Percentiles rank a stretch among this genome's conserved stretches.
These are phyloP conservation scores for Trachemys scripta DNA, from an alignment of 2,113 vertebrate genomes.

Conservation along the genomic window DNA sequence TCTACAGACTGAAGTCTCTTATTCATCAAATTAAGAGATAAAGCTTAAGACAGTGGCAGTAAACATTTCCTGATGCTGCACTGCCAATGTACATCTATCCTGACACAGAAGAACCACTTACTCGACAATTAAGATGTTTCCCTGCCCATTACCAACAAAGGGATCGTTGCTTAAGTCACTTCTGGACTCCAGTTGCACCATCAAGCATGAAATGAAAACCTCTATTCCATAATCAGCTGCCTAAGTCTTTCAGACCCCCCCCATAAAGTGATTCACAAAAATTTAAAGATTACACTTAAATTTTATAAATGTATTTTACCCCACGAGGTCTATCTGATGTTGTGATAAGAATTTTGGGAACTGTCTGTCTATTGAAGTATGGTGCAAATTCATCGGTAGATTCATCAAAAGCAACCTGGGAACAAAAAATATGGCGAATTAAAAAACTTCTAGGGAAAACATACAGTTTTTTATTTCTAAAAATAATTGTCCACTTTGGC, in stretches of 20 bases:
- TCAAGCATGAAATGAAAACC: not conserved
- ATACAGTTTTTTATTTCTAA: not conserved
- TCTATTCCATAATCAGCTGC: not conserved
- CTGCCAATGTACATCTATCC: no score
- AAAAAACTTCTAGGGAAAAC: not conserved
- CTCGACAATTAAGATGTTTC: not conserved
- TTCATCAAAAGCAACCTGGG: slow-evolving; percentile 94
- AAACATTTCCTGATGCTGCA: not conserved
- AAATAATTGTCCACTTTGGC: not conserved
- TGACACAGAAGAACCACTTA: not conserved
- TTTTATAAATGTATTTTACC: slow-evolving; percentile 77
- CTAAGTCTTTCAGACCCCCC: not conserved
- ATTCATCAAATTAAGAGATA: not conserved
- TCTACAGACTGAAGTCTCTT: not conserved
- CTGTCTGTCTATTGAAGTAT: slow-evolving; percentile 93
- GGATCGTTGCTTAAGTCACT: not conserved
- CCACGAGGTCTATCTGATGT: slow-evolving; percentile 97
- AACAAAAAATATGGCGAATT: slow-evolving; percentile 17
- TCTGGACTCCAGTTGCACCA: not conserved
- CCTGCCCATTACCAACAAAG: not conserved
- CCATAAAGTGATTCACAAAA: not conserved
- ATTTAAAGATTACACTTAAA: not conserved
- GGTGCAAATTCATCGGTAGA: slow-evolving; percentile 97
- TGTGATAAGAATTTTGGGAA: slow-evolving; percentile 98
- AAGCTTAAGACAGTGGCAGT: not conserved